Conservation (phyloP, 1,140 invertebrate genomes). For the Venturia canescens region DNA sequence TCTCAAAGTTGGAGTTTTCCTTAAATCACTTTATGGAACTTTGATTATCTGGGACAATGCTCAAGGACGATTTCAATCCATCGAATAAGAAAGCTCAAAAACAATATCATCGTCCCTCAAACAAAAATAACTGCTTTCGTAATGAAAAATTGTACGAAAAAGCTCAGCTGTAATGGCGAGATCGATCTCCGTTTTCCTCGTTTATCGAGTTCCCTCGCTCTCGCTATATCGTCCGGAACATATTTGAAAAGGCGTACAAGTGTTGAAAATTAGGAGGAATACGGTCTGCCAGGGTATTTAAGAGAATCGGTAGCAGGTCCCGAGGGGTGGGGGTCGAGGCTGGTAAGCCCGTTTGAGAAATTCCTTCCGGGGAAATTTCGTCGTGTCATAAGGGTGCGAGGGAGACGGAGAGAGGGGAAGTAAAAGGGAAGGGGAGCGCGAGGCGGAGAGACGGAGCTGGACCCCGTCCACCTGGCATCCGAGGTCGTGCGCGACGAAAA, state of each 20-base stretch:
- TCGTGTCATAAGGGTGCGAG: not conserved
- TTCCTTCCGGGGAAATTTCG: constrained; percentile 52
- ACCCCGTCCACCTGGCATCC: constrained; percentile 64
- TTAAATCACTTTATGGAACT: too few species aligned
- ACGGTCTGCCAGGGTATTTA: constrained; percentile 4
- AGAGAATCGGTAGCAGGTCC: constrained; percentile 15
- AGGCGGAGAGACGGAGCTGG: constrained; percentile 3
- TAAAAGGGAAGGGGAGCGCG: not conserved
- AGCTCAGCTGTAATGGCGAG: not conserved
- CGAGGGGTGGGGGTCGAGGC: not conserved
- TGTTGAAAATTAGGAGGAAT: not conserved
- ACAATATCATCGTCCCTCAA: too few species aligned
- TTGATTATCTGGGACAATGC: too few species aligned
- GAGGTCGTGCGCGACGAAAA: constrained; percentile 58
- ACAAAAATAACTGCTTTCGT: too few species aligned
- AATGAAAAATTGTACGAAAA: too few species aligned
- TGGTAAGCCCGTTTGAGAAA: constrained; percentile 34
- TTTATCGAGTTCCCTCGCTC: not conserved
- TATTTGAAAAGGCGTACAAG: not conserved
- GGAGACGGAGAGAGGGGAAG: not conserved
- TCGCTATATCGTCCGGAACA: not conserved
- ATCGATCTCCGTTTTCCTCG: not conserved
- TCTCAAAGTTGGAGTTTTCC: too few species aligned
- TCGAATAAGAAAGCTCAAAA: too few species aligned
- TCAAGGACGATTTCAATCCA: too few species aligned